Percentiles rank a stretch among this genome's conserved stretches.
phyloP scores from a whole-genome alignment of 2,797 vertebrate genomes.

The Eurystomus glaucurus region DNA sequence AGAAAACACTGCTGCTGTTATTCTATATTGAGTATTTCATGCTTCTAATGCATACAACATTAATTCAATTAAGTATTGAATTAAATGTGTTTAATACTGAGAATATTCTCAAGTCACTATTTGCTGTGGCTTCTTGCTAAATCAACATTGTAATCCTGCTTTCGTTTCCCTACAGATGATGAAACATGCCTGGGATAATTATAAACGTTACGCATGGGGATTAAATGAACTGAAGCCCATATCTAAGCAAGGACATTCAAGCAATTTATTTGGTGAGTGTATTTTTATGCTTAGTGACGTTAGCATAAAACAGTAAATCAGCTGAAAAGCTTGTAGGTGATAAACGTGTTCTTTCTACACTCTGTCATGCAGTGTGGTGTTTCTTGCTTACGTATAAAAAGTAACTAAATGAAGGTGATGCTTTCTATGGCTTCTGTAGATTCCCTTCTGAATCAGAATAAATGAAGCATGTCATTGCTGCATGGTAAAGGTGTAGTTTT shows the following conservation, averaged over 20 bases:
- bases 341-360: constrained; percentile 17
- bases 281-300: constrained; percentile 66
- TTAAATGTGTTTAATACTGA: constrained; percentile 48
- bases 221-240: constrained; percentile 96
- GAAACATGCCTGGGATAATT: constrained; percentile 98
- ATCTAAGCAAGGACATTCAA: constrained; percentile 97
- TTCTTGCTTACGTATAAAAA: constrained; percentile 1
- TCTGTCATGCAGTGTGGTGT: not conserved
- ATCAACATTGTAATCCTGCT: constrained; percentile 74
- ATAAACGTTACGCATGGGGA: constrained; percentile 95
- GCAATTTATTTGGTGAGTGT: constrained; percentile 96
- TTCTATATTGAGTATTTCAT: not conserved
- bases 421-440: not conserved
- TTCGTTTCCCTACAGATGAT: constrained; percentile 92
- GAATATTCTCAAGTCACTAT: constrained; percentile 43
- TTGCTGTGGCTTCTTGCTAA: constrained; percentile 60
- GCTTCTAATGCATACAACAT: not conserved
- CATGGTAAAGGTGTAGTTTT: not conserved
- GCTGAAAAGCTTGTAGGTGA: constrained; percentile 60
- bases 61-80: constrained; percentile 36
- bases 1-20: not conserved
- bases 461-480: not conserved
- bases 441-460: not conserved
- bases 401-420: not conserved
- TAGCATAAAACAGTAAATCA: constrained; percentile 53